Evolutionary conservation across 2,113 vertebrate species (phyloP), one percentile per base, ranked within the genome.

Genomic region (Entomyzon cyanotis): DNA sequence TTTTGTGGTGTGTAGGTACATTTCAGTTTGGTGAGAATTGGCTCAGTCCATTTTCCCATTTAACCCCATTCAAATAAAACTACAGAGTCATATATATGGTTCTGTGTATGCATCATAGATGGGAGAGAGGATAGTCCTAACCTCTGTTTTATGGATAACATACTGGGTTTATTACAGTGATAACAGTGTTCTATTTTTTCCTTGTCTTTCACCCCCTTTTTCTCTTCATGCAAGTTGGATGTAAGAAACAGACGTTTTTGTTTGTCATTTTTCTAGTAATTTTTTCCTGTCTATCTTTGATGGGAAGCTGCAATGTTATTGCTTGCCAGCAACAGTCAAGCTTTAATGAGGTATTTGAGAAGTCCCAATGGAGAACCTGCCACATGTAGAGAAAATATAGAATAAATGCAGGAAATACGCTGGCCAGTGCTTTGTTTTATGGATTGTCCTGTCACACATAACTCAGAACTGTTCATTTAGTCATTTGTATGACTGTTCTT

Each of bases 321-420:
- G 25, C 73, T 84, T 91, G 80, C 77, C 74, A 89, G 67, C 71
- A 95, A 74, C 2, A 74, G 75, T 63, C 80, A 91, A 83, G 70
- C 90, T 71, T 86, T 91, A 91, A 93, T 55, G 82, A 94, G 89
- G 68, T 86, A 80, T 88, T 74, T 85, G 85, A 74, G 92, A 80
- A 91, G 60, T 95, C 88, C 71, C 91, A 41, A 1, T 31, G 84
- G 87, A 88, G 42, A 79, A 67, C 39, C 39, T 85, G 79, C n/a
- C 78, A 87, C 42, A 95, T 52, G 50, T 55, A 87, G 74, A 90
- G 90, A 93, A 97, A 95, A 91, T 90, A 65, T 8, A 90, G 75
- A 74, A 77, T 82, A 91, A 91, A 79, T 28, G 27, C 67, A 80
- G 90, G 87, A 96, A 95, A 88, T 59, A 65, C 0, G 0, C 24